These are phyloP conservation scores for Crypturellus undulatus DNA, from an alignment of 2,113 vertebrate genomes.

Conservation along the genomic window DNA sequence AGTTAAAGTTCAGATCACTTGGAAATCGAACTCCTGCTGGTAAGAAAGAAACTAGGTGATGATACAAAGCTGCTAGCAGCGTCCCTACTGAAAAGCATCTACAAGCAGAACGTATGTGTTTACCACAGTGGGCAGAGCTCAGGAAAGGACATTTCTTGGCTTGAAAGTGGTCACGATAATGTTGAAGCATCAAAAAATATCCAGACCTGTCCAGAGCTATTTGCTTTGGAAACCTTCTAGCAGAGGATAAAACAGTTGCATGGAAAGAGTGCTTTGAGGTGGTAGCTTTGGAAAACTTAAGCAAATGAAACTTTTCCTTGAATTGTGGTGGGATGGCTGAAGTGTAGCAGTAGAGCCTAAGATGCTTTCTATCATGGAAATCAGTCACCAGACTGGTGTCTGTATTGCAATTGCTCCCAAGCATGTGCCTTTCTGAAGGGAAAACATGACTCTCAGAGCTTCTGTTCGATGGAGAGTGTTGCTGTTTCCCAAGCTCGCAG, in stretches of 20 bases:
- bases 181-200: background rate
- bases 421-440: background rate
- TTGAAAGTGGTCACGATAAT: background rate
- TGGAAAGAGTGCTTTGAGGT: background rate
- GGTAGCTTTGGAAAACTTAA: background rate
- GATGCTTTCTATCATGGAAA: background rate
- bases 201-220: background rate
- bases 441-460: background rate
- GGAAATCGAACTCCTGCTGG: background rate
- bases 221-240: background rate
- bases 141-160: background rate
- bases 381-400: background rate
- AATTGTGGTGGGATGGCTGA: background rate
- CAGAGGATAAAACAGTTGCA: background rate
- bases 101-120: background rate
- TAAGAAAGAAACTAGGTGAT: background rate
- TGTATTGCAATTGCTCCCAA: background rate
- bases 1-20: background rate
- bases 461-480: background rate
- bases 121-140: background rate
- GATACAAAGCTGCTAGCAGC: background rate
- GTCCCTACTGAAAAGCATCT: rapidly evolving
- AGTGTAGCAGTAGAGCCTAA: background rate
- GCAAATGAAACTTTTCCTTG: background rate
- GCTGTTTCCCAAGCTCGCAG: background rate